These are phyloP conservation scores for Lepilemur septentrionalis DNA, from an alignment of 2,797 vertebrate genomes.

Conservation along the genomic window DNA sequence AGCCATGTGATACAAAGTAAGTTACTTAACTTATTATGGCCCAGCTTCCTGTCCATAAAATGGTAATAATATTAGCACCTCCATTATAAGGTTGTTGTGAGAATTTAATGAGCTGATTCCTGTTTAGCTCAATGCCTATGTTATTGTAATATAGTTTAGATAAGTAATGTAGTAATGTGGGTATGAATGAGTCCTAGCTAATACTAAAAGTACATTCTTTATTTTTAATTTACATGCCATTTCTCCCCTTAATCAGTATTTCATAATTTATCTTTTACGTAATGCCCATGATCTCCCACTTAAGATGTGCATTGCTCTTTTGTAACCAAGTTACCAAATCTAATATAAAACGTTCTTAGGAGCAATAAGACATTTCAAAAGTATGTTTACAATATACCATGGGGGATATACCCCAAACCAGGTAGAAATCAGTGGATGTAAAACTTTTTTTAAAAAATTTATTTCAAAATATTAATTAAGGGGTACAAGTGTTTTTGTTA, in stretches of 20 bases:
- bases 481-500: background rate
- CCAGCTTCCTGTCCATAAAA: background rate
- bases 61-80: background rate
- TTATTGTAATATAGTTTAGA: background rate
- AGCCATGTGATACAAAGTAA: background rate
- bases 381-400: background rate
- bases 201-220: background rate
- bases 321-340: background rate
- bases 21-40: background rate
- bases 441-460: background rate
- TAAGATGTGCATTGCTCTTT: background rate
- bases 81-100: background rate
- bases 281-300: background rate
- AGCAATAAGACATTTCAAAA: constrained; percentile 4
- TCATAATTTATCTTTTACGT: constrained; percentile 26
- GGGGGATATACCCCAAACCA: background rate
- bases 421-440: background rate
- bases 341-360: background rate
- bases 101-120: constrained; percentile 15
- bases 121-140: background rate
- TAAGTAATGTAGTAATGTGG: background rate
- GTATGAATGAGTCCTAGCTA: background rate
- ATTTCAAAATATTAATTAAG: background rate
- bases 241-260: background rate
- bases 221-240: background rate